phyloP scores from a whole-genome alignment of 2,113 vertebrate species.

The Halcyon senegalensis region DNA sequence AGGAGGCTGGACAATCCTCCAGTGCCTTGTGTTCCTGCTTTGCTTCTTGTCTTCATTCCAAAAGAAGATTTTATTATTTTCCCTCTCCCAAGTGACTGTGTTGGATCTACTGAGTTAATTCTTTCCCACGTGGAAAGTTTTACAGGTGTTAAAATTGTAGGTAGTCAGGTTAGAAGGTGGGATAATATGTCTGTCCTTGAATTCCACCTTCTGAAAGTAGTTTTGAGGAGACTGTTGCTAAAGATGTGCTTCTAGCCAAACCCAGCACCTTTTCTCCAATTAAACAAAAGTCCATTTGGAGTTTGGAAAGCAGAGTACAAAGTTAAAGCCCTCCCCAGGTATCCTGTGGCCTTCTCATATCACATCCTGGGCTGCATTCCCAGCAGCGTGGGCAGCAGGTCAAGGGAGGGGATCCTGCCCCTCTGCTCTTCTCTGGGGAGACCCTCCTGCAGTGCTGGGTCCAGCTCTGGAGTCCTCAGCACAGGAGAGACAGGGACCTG shows the following conservation, averaged over 20 bases:
- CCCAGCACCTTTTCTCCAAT: neutral
- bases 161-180: neutral
- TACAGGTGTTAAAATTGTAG: neutral
- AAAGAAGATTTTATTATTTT: neutral
- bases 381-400: too few species aligned
- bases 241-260: neutral
- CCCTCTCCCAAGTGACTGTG: accelerated
- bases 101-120: neutral
- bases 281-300: neutral
- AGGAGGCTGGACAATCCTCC: neutral
- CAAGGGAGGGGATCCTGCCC: too few species aligned
- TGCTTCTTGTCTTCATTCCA: neutral
- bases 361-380: too few species aligned
- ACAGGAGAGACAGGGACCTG: too few species aligned
- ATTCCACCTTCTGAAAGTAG: neutral
- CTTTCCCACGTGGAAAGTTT: neutral
- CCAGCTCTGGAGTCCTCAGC: too few species aligned
- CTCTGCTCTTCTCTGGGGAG: too few species aligned
- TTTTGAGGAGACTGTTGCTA: neutral
- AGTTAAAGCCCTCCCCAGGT: neutral
- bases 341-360: neutral
- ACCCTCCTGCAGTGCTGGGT: too few species aligned
- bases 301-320: neutral
- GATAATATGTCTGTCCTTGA: neutral
- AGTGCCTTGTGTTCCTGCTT: neutral